phyloP scores from a whole-genome alignment of 2,113 vertebrate species.

The Atractosteus spatula region DNA sequence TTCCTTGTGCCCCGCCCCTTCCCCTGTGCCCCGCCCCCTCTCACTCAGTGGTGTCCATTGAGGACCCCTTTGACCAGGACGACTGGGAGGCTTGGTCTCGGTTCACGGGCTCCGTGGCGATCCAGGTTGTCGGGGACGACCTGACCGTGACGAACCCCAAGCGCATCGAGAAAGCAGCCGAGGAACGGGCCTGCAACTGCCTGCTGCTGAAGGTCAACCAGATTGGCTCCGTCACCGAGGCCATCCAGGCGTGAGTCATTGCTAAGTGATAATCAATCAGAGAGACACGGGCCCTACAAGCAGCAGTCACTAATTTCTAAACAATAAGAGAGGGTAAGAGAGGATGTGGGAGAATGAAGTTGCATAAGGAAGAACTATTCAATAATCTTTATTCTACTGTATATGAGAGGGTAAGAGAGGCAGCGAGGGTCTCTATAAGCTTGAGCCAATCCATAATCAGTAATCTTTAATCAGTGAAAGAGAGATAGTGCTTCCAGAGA shows the following conservation, averaged over 20 bases:
- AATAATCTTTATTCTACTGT: too few species aligned
- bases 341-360: too few species aligned
- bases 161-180: constrained; percentile 81
- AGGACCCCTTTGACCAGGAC: constrained; percentile 92
- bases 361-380: too few species aligned
- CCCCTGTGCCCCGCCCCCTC: background rate
- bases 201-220: constrained; percentile 91
- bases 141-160: constrained; percentile 89
- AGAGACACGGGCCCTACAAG: background rate
- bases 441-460: too few species aligned
- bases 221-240: constrained; percentile 86
- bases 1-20: background rate
- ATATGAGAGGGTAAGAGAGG: too few species aligned
- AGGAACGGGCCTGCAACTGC: constrained; percentile 90
- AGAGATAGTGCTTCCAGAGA: too few species aligned
- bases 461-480: too few species aligned
- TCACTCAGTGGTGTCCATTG: constrained; percentile 82
- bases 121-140: constrained; percentile 90
- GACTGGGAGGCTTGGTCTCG: constrained; percentile 90
- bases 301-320: too few species aligned
- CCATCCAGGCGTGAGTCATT: constrained; percentile 85
- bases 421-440: too few species aligned
- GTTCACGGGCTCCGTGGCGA: constrained; percentile 83
- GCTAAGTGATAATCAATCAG: too few species aligned
- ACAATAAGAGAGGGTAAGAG: too few species aligned